These are phyloP conservation scores for Oedothorax gibbosus DNA, from an alignment of 1,140 invertebrate species.

Conservation along the genomic window DNA sequence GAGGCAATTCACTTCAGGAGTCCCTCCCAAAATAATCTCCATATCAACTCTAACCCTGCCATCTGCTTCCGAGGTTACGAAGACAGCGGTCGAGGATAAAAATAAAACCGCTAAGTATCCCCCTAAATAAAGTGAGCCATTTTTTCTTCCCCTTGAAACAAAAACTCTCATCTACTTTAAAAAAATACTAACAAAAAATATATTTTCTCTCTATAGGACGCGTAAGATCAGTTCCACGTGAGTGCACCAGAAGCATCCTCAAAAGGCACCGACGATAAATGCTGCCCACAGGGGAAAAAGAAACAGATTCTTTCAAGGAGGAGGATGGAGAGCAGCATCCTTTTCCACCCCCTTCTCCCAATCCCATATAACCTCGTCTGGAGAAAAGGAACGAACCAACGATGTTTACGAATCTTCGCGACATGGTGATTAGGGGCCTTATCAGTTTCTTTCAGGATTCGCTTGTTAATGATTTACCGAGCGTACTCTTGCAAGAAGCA, in stretches of 20 bases:
- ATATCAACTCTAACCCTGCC: neutral
- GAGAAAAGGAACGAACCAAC: slow-evolving; percentile 11
- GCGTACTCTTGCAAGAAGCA: slow-evolving; percentile 46
- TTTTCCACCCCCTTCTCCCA: neutral
- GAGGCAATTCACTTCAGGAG: neutral
- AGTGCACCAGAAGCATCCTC: slow-evolving; percentile 45
- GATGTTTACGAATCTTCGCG: slow-evolving; percentile 65
- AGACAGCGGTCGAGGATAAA: slow-evolving; percentile 36
- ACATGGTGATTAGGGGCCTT: slow-evolving; percentile 64
- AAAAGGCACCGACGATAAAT: slow-evolving; percentile 36
- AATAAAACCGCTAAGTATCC: slow-evolving; percentile 57
- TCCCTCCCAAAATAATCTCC: neutral
- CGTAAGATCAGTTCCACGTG: slow-evolving; percentile 44
- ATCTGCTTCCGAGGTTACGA: slow-evolving; percentile 3
- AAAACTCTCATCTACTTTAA: slow-evolving; percentile 26
- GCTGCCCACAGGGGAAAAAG: slow-evolving; percentile 54
- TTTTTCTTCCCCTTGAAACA: slow-evolving; percentile 31
- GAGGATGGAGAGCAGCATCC: neutral
- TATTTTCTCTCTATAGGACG: neutral
- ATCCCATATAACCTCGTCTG: neutral
- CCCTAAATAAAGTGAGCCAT: slow-evolving; percentile 49
- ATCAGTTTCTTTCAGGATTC: slow-evolving; percentile 62
- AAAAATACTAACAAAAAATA: neutral
- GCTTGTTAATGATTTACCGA: slow-evolving; percentile 62
- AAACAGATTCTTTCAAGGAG: slow-evolving; percentile 38